Conservation (phyloP, 2,113 vertebrate genomes). For the Triplophysa siluroides region DNA sequence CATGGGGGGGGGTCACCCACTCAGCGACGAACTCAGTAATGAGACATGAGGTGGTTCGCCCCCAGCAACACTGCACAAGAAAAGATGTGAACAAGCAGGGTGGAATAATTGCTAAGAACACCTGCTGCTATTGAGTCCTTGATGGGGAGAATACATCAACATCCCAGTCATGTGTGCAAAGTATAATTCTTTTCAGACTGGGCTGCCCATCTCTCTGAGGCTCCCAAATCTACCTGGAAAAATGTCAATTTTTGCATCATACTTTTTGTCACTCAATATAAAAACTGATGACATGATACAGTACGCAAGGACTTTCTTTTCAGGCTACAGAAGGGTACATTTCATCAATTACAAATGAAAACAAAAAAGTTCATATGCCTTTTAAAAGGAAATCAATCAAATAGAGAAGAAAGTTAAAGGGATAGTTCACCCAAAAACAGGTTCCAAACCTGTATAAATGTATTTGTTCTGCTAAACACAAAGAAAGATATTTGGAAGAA, state of each 20-base stretch:
- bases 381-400: neutral
- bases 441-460: too few relatives aligned
- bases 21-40: neutral
- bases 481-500: too few relatives aligned
- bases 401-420: neutral
- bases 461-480: too few relatives aligned
- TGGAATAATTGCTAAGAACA: conserved; percentile 11
- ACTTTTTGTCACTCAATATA: neutral
- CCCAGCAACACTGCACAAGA: neutral
- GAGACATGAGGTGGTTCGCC: neutral
- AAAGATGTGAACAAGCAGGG: neutral
- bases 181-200: neutral
- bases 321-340: neutral
- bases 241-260: neutral
- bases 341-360: neutral
- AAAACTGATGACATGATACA: neutral
- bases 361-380: neutral
- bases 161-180: neutral
- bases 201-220: neutral
- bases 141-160: neutral
- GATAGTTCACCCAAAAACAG: too few relatives aligned
- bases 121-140: neutral
- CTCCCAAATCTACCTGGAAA: neutral
- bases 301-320: neutral
- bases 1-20: too few relatives aligned